Evolutionary conservation across 2,797 vertebrate species (phyloP).

Genomic region (Falco columbarius): DNA sequence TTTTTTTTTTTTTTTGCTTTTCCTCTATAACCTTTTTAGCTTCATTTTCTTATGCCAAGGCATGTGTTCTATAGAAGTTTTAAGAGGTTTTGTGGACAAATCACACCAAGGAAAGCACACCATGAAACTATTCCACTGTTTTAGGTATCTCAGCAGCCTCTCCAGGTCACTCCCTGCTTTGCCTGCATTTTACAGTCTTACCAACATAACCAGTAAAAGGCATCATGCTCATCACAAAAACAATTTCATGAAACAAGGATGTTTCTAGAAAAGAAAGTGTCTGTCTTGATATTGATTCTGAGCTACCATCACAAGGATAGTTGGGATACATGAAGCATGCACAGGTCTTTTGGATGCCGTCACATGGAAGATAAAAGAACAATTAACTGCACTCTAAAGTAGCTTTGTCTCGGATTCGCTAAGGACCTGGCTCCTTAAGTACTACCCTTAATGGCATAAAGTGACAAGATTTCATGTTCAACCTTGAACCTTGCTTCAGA

Average conservation of each 20-base stretch:
- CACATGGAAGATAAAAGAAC: background rate
- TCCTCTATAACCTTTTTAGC: no score
- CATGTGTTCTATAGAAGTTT: background rate
- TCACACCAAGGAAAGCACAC: background rate
- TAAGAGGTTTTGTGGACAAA: background rate
- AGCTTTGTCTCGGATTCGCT: background rate
- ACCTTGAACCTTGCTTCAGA: background rate
- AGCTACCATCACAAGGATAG: background rate
- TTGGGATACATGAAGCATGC: background rate
- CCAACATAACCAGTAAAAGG: background rate
- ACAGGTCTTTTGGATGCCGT: background rate
- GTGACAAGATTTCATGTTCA: background rate
- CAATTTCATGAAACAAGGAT: background rate
- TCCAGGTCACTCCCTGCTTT: background rate
- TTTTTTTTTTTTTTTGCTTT: no score
- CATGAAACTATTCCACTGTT: background rate
- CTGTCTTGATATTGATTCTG: background rate
- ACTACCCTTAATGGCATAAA: background rate
- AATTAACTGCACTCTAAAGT: background rate
- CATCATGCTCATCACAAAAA: background rate
- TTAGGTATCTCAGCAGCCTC: background rate
- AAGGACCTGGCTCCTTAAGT: background rate
- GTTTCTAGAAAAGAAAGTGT: background rate
- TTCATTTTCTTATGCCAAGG: no score
- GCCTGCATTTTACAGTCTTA: background rate